Evolutionary conservation across 2,797 vertebrate genomes (phyloP).

Genomic region (Lindbergichthys nudifrons): DNA sequence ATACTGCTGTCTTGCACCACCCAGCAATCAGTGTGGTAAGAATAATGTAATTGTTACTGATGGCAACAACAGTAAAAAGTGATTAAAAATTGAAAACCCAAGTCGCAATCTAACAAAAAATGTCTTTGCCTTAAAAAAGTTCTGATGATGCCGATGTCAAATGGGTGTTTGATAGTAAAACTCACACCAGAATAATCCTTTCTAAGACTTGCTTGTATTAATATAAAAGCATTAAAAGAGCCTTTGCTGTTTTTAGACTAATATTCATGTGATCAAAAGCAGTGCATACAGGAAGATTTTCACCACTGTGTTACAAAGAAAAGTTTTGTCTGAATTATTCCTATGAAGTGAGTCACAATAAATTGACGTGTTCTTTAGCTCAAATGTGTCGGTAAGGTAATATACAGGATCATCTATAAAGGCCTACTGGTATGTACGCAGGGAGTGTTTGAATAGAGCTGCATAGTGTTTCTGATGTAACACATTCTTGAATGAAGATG

Average conservation of each 20-base stretch:
- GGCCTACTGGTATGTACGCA: background rate
- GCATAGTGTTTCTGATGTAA: background rate
- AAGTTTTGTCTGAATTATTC: background rate
- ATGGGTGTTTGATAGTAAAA: background rate
- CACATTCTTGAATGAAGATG: background rate
- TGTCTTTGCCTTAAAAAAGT: too few relatives aligned
- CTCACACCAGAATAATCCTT: background rate
- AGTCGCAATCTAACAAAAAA: too few relatives aligned
- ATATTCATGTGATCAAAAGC: background rate
- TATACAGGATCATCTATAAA: slow-evolving; percentile 10
- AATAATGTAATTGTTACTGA: too few relatives aligned
- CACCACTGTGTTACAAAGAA: background rate
- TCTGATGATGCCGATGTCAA: too few relatives aligned
- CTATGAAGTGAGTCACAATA: slow-evolving; percentile 1
- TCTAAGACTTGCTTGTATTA: background rate
- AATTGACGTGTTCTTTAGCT: slow-evolving; percentile 12
- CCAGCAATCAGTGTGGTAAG: too few relatives aligned
- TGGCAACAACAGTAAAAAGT: too few relatives aligned
- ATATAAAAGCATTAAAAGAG: background rate
- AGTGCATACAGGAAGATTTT: background rate
- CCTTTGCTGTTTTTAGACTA: background rate
- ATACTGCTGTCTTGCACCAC: too few relatives aligned
- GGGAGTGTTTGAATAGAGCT: background rate
- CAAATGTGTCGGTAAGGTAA: slow-evolving; percentile 2
- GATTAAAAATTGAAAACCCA: too few relatives aligned